Conservation (phyloP, 1,140 invertebrate genomes). For the Brachionus calyciflorus region DNA sequence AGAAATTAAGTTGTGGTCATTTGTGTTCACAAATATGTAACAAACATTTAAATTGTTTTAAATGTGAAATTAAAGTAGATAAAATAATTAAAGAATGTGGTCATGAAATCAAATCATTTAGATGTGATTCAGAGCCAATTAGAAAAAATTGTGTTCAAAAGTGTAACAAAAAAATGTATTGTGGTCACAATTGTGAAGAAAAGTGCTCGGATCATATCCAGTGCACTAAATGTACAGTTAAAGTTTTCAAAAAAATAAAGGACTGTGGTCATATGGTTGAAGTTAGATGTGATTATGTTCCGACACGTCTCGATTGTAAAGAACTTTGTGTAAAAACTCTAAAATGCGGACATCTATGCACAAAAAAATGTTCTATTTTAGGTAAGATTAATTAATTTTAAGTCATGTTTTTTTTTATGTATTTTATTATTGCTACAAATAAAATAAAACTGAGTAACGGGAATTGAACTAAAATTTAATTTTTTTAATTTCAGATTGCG, state of each 20-base stretch:
- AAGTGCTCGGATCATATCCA: no score
- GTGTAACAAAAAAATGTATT: constrained; percentile 49
- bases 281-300: background rate
- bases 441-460: no score
- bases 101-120: background rate
- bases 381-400: no score
- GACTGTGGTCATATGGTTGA: no score
- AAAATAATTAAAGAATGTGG: background rate
- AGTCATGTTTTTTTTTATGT: no score
- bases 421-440: no score
- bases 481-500: background rate
- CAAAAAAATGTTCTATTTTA: constrained; percentile 46
- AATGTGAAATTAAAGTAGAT: background rate
- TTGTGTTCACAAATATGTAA: background rate
- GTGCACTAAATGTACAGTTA: no score
- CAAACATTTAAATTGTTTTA: background rate
- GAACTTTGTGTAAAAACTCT: constrained; percentile 37
- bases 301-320: constrained; percentile 13
- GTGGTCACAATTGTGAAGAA: no score
- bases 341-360: constrained; percentile 49
- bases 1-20: constrained; percentile 38
- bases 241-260: no score
- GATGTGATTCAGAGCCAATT: background rate
- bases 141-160: background rate
- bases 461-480: no score